A percentile compares a stretch with the other conserved stretches of the same genome.
Conservation (phyloP, 2,888 invertebrate species). For the Nemapogon koenigi region DNA sequence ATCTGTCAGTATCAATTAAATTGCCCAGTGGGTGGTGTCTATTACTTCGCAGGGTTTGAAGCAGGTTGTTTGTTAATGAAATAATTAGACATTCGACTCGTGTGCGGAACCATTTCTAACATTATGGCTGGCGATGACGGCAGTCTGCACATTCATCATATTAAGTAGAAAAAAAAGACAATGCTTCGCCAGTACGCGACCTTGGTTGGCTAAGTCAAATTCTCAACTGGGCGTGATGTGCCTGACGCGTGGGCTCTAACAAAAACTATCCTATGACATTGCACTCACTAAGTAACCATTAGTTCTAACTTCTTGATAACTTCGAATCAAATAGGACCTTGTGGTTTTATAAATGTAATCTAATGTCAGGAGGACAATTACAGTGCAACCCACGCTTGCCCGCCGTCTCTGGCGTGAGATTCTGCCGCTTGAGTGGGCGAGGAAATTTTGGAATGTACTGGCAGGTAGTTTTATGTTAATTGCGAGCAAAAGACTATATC, state of each 20-base stretch:
- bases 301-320: conserved; percentile 25
- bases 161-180: conserved; percentile 38
- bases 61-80: no score
- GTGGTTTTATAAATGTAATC: conserved; percentile 25
- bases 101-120: conserved; percentile 1
- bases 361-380: conserved; percentile 58
- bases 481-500: conserved; percentile 10
- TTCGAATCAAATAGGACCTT: conserved; percentile 31
- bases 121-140: conserved; percentile 6
- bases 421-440: conserved; percentile 34
- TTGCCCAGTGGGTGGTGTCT: no score
- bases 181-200: conserved; percentile 35
- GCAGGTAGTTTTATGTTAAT: conserved; percentile 47
- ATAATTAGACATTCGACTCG: no score
- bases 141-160: conserved; percentile 3
- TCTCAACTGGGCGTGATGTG: conserved; percentile 36
- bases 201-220: conserved; percentile 57
- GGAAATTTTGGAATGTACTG: conserved; percentile 36
- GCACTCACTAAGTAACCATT: conserved; percentile 28
- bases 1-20: no score
- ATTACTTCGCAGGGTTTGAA: no score
- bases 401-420: conserved; percentile 20
- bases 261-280: conserved; percentile 64
- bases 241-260: conserved; percentile 50
- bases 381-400: conserved; percentile 43